Base-by-base conservation (phyloP, 2,888 invertebrate species). In the Apocheima hispidaria region DNA sequence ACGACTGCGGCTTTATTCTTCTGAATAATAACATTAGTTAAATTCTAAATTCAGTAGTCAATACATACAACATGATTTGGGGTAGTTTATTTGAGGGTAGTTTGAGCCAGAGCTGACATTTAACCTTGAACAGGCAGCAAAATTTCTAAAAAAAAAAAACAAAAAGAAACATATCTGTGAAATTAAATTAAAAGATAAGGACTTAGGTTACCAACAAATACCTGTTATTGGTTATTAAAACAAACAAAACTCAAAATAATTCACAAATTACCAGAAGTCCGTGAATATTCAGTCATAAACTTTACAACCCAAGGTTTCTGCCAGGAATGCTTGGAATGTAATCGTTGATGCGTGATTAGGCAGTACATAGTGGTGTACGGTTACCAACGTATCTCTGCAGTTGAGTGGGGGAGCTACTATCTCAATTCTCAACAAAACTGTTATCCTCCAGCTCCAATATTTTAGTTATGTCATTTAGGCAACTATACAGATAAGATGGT, bases 281-380 rank as follows among this genome's bases (percentile, higher is more conserved):
- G 30, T 33, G 46, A 64, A 64, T 54, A 48, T 48, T 18, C 55
- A 63, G 60, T 35, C 28, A 48, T 63, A 43, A 63, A 50, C 44
- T 53, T 51, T 50, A 57, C 9, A 41, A 38, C 41, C 36, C 52
- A 60, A 48, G 54, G 44, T 52, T 44, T 52, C 54, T 20, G 21
- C 18, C 36, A 54, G 23, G 36, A 48, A 50, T 54, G 53, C 7
- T 43, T 43, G 60, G 53, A 54, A 60, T 60, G 54, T 28, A 14
- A 48, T 23, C 28, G 41, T 43, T 33, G 36, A 60, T 54, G 36
- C 49, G 49, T 54, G 49, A 49, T 49, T 53, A 33, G 41, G 36
- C 28, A 20, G 35, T 21, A 33, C 5, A 18, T 2, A 14, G 23
- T 10, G 12, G n/a, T n/a, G n/a, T n/a, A n/a, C n/a, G n/a, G n/a